Percentiles rank a stretch among this genome's conserved stretches.
Evolutionary conservation across 2,113 vertebrate genomes (phyloP).

Genomic region (Sorex araneus): DNA sequence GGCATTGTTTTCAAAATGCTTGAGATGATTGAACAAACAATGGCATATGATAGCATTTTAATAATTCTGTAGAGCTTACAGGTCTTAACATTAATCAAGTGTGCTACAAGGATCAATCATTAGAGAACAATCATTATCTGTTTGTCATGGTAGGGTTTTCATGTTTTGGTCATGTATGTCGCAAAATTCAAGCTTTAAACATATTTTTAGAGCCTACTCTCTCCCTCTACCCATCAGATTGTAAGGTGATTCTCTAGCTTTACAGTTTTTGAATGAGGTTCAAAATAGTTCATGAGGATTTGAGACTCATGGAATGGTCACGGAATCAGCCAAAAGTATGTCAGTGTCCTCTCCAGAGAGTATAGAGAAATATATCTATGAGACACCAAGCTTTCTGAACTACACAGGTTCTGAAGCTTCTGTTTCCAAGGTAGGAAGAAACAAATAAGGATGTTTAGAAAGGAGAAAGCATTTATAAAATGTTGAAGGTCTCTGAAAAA

Average conservation of each 20-base stretch:
- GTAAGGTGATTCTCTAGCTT: conserved; percentile 63
- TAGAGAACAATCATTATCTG: conserved; percentile 42
- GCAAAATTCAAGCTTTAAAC: conserved; percentile 70
- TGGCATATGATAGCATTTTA: not conserved
- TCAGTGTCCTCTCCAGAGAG: conserved; percentile 31
- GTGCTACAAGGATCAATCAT: conserved; percentile 42
- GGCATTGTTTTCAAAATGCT: conserved; percentile 30
- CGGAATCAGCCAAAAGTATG: conserved; percentile 67
- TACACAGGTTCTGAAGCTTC: conserved; percentile 16
- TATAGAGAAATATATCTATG: not conserved
- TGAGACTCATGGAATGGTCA: conserved; percentile 54
- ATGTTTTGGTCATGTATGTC: conserved; percentile 23
- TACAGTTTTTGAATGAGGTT: conserved; percentile 66
- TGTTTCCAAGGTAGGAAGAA: not conserved
- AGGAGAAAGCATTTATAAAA: not conserved
- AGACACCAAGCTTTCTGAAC: not conserved
- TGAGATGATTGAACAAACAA: conserved; percentile 44
- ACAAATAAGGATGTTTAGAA: not conserved
- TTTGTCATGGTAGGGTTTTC: conserved; percentile 69
- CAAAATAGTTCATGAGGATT: conserved; percentile 65
- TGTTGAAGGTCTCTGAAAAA: not conserved
- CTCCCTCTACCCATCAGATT: not conserved
- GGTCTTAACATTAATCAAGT: conserved; percentile 61
- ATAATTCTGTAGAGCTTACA: conserved; percentile 40
- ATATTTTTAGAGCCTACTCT: not conserved